These are phyloP conservation scores for Onychostruthus taczanowskii DNA, from an alignment of 2,113 vertebrate species.

Conservation along the genomic window DNA sequence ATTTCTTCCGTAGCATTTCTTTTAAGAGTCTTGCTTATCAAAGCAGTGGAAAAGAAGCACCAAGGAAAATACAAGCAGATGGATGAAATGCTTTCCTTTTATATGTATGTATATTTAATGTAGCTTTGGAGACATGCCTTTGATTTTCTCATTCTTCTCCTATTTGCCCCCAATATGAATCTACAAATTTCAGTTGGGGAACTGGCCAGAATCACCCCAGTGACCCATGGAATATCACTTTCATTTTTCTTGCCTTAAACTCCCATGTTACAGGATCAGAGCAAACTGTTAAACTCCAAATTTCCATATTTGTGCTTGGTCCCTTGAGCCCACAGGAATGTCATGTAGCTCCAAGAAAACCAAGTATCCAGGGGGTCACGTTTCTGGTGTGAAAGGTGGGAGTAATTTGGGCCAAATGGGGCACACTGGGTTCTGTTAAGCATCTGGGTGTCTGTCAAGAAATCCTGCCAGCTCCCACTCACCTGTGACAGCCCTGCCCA, in stretches of 20 bases:
- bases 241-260: neutral
- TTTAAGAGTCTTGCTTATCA: neutral
- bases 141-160: neutral
- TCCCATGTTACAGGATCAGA: neutral
- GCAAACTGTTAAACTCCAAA: neutral
- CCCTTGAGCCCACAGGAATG: neutral
- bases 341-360: neutral
- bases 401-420: neutral
- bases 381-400: neutral
- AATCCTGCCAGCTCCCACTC: neutral
- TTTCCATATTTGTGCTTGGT: neutral
- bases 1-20: neutral
- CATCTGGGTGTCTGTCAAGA: neutral
- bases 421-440: neutral
- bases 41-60: neutral
- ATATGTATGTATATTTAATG: neutral
- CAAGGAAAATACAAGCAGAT: neutral
- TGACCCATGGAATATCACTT: neutral
- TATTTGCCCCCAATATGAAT: neutral
- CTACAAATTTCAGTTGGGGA: neutral
- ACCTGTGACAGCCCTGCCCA: neutral
- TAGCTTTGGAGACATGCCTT: neutral
- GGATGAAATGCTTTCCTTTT: neutral
- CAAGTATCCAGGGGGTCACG: neutral
- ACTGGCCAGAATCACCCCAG: neutral